Evolutionary conservation across 2,113 vertebrate species (phyloP).

Genomic region (Genyomyrus donnyi): DNA sequence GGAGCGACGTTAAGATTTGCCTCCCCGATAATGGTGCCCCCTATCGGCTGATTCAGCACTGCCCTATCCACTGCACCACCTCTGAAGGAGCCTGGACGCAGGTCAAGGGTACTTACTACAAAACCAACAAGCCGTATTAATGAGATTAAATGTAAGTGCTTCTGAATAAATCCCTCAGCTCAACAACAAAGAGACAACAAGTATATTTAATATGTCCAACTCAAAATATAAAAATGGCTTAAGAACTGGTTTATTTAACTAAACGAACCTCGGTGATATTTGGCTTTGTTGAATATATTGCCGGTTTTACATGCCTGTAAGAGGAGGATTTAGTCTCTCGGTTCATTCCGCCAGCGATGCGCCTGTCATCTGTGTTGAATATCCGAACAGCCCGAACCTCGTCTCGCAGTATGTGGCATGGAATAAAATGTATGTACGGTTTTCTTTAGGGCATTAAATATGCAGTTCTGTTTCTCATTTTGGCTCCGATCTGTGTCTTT

Average conservation of each 20-base stretch:
- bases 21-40: neutral
- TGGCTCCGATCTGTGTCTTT: conserved; percentile 85
- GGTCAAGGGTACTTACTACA: neutral
- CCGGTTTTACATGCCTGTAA: neutral
- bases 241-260: neutral
- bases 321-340: neutral
- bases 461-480: conserved; percentile 82
- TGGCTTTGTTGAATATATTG: neutral
- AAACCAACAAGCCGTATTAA: neutral
- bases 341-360: neutral
- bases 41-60: neutral
- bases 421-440: conserved; percentile 68
- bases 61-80: neutral
- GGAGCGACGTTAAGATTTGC: neutral
- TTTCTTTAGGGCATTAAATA: conserved; percentile 81
- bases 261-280: neutral
- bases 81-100: neutral
- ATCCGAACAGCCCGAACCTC: conserved; percentile 56
- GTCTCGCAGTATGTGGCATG: conserved; percentile 79
- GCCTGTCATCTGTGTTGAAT: neutral
- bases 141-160: neutral
- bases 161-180: neutral
- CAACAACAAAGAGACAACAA: neutral
- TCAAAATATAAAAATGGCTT: neutral
- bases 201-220: neutral